These are phyloP conservation scores for Sympetrum striolatum DNA, from an alignment of 2,888 invertebrate species.

Conservation along the genomic window DNA sequence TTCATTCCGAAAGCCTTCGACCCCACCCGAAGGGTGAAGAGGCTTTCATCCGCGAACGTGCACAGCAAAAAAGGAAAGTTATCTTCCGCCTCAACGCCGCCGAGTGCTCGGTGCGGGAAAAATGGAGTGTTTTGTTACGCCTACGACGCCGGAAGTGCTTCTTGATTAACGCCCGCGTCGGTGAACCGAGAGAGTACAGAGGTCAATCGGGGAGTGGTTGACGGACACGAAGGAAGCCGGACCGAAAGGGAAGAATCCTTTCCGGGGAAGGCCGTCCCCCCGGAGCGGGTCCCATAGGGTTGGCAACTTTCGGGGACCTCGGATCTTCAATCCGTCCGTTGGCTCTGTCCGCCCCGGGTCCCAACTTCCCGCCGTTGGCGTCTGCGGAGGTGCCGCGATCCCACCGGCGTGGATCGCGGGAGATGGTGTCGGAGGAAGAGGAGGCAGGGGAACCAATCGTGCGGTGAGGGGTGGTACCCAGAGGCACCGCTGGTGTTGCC, in stretches of 20 bases:
- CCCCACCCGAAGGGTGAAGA: not conserved
- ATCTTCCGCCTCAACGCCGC: not conserved
- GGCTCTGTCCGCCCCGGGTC: slow-evolving; percentile 33
- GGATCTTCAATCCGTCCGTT: not conserved
- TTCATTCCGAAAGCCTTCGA: not conserved
- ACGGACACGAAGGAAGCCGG: slow-evolving; percentile 31
- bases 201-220: not conserved
- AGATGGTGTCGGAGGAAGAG: slow-evolving; percentile 52
- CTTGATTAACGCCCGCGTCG: not conserved
- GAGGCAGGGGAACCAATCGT: slow-evolving; percentile 64
- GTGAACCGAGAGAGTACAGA: slow-evolving; percentile 29
- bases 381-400: slow-evolving; percentile 24
- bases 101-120: not conserved
- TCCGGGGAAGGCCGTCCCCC: slow-evolving; percentile 19
- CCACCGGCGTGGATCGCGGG: slow-evolving; percentile 42
- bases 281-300: slow-evolving; percentile 43
- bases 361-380: slow-evolving; percentile 33
- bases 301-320: slow-evolving; percentile 45
- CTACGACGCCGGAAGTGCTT: not conserved
- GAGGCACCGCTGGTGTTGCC: slow-evolving; percentile 23
- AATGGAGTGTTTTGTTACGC: not conserved
- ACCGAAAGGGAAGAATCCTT: not conserved
- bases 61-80: not conserved
- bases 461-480: slow-evolving; percentile 56
- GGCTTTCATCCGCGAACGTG: not conserved